These are phyloP conservation scores for Drosophila infuscata DNA, from an alignment of 2,888 invertebrate species.

Conservation along the genomic window DNA sequence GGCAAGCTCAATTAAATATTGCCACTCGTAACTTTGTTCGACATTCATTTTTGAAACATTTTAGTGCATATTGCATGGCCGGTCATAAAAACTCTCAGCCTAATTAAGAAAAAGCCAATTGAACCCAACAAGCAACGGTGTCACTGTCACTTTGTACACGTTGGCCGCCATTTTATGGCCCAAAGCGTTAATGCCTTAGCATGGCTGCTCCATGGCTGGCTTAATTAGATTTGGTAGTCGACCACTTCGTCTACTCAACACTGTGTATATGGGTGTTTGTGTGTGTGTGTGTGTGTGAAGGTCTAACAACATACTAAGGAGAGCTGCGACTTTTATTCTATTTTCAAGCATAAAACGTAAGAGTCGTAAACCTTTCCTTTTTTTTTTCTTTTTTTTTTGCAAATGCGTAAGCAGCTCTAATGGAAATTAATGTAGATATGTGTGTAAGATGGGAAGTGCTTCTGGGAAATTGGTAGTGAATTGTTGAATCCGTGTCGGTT, in stretches of 20 bases:
- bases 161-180: constrained; percentile 60
- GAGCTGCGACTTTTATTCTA: constrained; percentile 11
- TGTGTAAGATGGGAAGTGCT: background rate
- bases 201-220: constrained; percentile 49
- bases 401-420: constrained; percentile 50
- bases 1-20: constrained; percentile 58
- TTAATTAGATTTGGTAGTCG: constrained; percentile 72
- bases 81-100: constrained; percentile 44
- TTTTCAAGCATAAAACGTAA: constrained; percentile 63
- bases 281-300: constrained; percentile 28
- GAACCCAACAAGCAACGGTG: constrained; percentile 24
- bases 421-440: constrained; percentile 63
- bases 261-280: constrained; percentile 8
- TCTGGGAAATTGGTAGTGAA: constrained; percentile 1
- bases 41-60: constrained; percentile 51
- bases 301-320: constrained; percentile 35
- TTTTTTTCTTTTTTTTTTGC: background rate
- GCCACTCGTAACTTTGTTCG: constrained; percentile 37
- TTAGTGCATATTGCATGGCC: constrained; percentile 44
- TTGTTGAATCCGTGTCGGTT: constrained; percentile 28
- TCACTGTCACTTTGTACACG: constrained; percentile 27
- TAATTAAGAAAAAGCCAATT: constrained; percentile 66
- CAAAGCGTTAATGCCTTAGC: constrained; percentile 57
- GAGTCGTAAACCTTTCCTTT: constrained; percentile 59
- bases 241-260: constrained; percentile 37